Conservation (phyloP, 1,140 invertebrate genomes). For the Plodia interpunctella region DNA sequence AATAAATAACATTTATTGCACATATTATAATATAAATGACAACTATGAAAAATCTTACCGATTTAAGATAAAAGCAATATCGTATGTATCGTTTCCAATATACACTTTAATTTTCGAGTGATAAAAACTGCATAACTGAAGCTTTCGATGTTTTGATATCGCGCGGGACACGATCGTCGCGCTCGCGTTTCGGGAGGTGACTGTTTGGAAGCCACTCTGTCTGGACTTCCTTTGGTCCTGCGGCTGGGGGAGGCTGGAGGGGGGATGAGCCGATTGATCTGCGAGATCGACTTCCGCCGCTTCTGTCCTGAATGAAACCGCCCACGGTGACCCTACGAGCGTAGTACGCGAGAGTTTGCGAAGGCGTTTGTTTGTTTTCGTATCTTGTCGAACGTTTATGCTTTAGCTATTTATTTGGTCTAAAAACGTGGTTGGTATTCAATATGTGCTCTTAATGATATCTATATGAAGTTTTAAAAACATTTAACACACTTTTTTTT, state of each 20-base stretch:
- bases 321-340: conserved; percentile 33
- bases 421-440: no score
- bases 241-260: conserved; percentile 24
- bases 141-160: conserved; percentile 19
- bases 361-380: conserved; percentile 9
- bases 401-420: no score
- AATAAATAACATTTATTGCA: background rate
- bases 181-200: conserved; percentile 35
- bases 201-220: conserved; percentile 40
- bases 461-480: no score
- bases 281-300: conserved; percentile 48
- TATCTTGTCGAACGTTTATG: background rate
- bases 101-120: conserved; percentile 22
- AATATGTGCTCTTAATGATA: no score
- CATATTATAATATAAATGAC: no score
- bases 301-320: conserved; percentile 59
- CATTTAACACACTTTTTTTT: no score
- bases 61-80: background rate
- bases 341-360: conserved; percentile 14
- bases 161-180: conserved; percentile 28
- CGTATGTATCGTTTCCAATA: background rate
- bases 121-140: conserved; percentile 50
- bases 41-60: background rate
- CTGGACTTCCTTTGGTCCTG: conserved; percentile 50
- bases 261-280: conserved; percentile 55